Evolutionary conservation across 2,113 vertebrate genomes (phyloP).

Genomic region (Prunella fulvescens): DNA sequence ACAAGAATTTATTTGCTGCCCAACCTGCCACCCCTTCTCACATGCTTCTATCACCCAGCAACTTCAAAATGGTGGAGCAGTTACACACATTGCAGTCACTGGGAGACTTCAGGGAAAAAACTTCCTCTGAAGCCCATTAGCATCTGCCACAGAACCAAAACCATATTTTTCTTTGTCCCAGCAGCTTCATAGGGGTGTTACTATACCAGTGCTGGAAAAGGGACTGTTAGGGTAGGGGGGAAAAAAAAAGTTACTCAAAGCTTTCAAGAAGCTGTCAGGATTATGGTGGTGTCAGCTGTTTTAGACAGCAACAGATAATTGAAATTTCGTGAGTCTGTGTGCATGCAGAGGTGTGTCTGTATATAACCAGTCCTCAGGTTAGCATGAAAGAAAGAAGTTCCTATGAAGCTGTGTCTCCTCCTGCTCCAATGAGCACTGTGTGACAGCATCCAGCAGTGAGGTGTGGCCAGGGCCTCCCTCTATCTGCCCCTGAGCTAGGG

Average conservation of each 20-base stretch:
- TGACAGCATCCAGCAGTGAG: not conserved
- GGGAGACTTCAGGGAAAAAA: not conserved
- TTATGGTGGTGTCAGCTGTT: not conserved
- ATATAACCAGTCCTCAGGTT: not conserved
- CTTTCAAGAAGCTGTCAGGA: not conserved
- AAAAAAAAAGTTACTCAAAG: not conserved
- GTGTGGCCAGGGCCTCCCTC: not conserved
- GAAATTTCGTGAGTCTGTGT: not conserved
- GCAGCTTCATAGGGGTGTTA: not conserved
- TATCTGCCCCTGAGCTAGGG: not conserved
- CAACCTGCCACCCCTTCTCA: not conserved
- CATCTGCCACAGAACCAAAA: not conserved
- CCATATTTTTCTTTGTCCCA: not conserved
- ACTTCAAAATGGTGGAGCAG: not conserved
- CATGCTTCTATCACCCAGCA: not conserved
- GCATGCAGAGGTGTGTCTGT: not conserved
- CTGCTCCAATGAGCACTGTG: fast-evolving
- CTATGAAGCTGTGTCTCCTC: fast-evolving
- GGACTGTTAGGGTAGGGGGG: fast-evolving
- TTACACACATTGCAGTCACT: not conserved
- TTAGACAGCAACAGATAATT: not conserved
- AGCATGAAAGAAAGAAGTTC: not conserved
- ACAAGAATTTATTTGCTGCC: not conserved
- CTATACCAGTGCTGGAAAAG: not conserved
- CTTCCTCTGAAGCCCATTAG: not conserved